phyloP scores from a whole-genome alignment of 2,888 invertebrate genomes.

The Bedellia somnulentella region DNA sequence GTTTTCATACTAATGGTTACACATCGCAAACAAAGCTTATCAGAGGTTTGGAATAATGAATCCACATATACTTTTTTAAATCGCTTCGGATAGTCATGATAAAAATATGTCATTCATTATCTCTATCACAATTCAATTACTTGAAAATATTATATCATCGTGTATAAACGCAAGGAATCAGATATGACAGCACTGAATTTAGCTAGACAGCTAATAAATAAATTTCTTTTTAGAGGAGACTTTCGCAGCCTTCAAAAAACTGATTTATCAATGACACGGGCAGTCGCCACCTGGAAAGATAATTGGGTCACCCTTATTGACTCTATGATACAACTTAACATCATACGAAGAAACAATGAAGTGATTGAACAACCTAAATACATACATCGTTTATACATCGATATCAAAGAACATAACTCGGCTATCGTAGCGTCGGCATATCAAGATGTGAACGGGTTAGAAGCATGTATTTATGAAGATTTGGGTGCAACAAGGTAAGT shows the following conservation, averaged over 20 bases:
- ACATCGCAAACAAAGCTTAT: too few species aligned
- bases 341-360: conserved; percentile 24
- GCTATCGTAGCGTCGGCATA: neutral
- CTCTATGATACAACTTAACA: conserved; percentile 71
- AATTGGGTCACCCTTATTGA: conserved; percentile 78
- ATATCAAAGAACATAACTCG: conserved; percentile 1
- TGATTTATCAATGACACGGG: conserved; percentile 10
- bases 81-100: too few species aligned
- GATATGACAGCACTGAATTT: too few species aligned
- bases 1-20: too few species aligned
- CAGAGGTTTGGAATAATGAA: too few species aligned
- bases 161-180: too few species aligned
- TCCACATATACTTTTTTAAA: too few species aligned
- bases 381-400: conserved; percentile 2
- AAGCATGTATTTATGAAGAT: conserved; percentile 3
- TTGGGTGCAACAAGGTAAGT: conserved; percentile 1
- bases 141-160: too few species aligned
- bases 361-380: conserved; percentile 60
- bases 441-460: neutral
- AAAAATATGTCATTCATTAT: too few species aligned
- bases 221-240: conserved; percentile 2
- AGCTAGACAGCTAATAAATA: too few species aligned
- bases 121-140: too few species aligned
- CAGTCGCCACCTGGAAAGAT: conserved; percentile 55
- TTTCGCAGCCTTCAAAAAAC: conserved; percentile 1